These are phyloP conservation scores for Planiliza haematocheilus DNA, from an alignment of 2,113 vertebrate species.

Conservation along the genomic window DNA sequence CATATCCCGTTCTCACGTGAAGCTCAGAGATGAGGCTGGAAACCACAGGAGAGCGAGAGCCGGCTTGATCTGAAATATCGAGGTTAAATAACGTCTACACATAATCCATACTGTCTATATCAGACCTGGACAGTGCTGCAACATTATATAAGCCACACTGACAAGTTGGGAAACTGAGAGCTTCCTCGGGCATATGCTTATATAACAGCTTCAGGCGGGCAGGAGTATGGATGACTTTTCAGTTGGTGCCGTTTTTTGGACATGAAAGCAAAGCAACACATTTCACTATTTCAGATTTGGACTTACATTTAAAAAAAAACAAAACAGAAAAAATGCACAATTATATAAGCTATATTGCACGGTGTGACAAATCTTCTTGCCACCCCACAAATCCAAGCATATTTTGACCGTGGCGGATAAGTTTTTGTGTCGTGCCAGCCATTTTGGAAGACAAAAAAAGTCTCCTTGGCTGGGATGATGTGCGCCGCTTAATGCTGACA, in stretches of 20 bases:
- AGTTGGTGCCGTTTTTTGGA: constrained; percentile 8
- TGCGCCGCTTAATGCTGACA: constrained; percentile 37
- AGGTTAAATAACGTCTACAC: constrained; percentile 61
- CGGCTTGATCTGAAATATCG: constrained; percentile 30
- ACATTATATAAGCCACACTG: constrained; percentile 72
- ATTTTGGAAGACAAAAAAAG: constrained; percentile 40
- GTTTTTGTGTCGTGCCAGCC: constrained; percentile 41
- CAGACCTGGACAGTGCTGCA: constrained; percentile 59
- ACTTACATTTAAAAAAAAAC: not conserved
- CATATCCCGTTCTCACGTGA: constrained; percentile 64
- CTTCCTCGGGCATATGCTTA: constrained; percentile 48
- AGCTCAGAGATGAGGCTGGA: constrained; percentile 59
- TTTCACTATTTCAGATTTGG: not conserved
- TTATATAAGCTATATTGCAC: constrained; percentile 40
- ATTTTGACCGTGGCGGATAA: constrained; percentile 22
- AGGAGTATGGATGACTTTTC: constrained; percentile 42
- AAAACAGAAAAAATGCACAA: constrained; percentile 1
- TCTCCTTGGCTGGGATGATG: constrained; percentile 21
- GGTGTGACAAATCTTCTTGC: constrained; percentile 33
- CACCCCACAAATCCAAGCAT: constrained; percentile 23
- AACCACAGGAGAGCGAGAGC: constrained; percentile 26
- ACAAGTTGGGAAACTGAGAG: constrained; percentile 60
- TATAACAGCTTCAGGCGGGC: constrained; percentile 51
- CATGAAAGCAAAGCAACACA: not conserved
- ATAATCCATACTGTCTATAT: constrained; percentile 46